These are phyloP conservation scores for Drosophila lacteicornis DNA, from an alignment of 1,140 invertebrate genomes.

Conservation along the genomic window DNA sequence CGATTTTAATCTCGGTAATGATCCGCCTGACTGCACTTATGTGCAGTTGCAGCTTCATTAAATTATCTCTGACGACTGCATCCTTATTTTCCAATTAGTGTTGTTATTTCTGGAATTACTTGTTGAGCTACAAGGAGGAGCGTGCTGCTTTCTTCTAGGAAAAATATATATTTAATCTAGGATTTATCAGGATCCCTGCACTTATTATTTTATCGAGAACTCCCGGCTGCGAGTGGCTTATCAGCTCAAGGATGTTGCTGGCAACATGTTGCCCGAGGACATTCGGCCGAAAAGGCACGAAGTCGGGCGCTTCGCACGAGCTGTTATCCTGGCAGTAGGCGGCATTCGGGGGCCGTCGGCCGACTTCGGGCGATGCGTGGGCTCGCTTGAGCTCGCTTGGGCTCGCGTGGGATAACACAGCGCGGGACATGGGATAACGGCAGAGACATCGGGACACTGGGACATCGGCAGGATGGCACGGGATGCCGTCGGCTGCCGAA, in stretches of 20 bases:
- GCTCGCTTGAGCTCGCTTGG: conserved; percentile 12
- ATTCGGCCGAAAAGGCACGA: not conserved
- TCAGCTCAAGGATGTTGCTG: conserved; percentile 7
- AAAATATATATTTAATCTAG: no score
- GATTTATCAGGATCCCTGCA: no score
- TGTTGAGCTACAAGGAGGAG: no score
- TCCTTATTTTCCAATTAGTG: no score
- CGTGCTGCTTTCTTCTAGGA: no score
- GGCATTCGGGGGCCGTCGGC: conserved; percentile 23
- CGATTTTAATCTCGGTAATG: conserved; percentile 12
- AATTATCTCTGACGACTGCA: no score
- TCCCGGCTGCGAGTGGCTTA: not conserved
- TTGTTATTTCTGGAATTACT: no score
- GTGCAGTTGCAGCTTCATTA: no score
- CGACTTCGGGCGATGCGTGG: conserved; percentile 7
- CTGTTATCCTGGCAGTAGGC: conserved; percentile 1
- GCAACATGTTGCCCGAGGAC: conserved; percentile 50
- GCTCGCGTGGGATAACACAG: not conserved
- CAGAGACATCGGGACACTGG: conserved; percentile 19
- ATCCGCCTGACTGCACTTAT: conserved; percentile 3
- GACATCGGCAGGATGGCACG: conserved; percentile 23
- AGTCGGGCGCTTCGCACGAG: not conserved
- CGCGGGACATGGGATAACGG: not conserved
- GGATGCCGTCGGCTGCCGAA: conserved; percentile 39
- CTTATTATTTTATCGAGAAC: not conserved